Base-by-base conservation (phyloP, 2,888 invertebrate genomes). In the Cerastoderma edule region DNA sequence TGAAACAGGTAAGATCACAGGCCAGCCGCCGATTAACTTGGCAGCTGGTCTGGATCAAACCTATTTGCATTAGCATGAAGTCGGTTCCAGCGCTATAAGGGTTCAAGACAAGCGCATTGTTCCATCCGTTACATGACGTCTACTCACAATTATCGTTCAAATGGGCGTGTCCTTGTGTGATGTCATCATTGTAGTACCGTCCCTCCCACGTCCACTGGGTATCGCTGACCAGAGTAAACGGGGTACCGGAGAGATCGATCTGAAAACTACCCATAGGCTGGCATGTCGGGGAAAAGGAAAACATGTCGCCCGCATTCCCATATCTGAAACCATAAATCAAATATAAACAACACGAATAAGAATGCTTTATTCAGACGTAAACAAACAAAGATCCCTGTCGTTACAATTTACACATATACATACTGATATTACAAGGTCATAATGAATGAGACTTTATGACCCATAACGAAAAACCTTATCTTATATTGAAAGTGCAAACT, bases 301-400 rank as follows among this genome's bases (percentile, higher is more conserved):
- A 88, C 32, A 83, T 80, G 68, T 88, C 88, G 0, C 88, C 87
- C 0, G 87, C 88, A 46, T 81, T 79, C 0, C 82, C 88, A 70
- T 83, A 88, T 28, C 88, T 88, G 75, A 22, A 66, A 66, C 19
- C 50, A 8, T 22, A 48, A 48, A n/a, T 22, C n/a, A 4, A 48
- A 48, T 48, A 22, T 8, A 22, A 44, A 10, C 44, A 13, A 10
- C 44, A 44, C 19, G 19, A 44, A 13, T 44, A 44, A 44, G 19
- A 10, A 44, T 44, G 19, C 10, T 16, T 44, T 44, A 44, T 44
- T n/a, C n/a, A n/a, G n/a, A n/a, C 44, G 44, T 44, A 16, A 44
- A 44, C 19, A 44, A 13, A 44, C 44, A 44, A 16, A 16, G 44
- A 44, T 44, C 19, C 19, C 19, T 44, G 10, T 44, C n/a, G n/a